Evolutionary conservation across 2,113 vertebrate genomes (phyloP).

Genomic region (Heterotilapia buettikoferi): DNA sequence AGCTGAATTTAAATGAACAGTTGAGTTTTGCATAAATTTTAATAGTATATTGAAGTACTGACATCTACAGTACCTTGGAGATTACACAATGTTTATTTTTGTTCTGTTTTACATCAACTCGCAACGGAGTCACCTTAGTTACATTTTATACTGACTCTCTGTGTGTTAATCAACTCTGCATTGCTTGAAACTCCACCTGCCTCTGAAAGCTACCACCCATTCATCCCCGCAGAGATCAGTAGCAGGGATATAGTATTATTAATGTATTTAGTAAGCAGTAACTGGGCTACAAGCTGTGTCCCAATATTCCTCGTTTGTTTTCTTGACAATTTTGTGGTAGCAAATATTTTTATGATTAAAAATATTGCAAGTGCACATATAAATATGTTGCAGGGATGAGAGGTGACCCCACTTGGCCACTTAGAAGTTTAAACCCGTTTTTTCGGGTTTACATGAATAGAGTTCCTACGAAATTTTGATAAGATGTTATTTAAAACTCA

Average conservation of each 20-base stretch:
- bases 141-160: not conserved
- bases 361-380: not conserved
- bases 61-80: not conserved
- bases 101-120: not conserved
- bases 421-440: not conserved
- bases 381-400: not conserved
- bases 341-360: not conserved
- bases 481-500: not conserved
- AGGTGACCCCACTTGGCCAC: not conserved
- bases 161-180: not conserved
- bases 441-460: not conserved
- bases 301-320: not conserved
- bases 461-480: not conserved
- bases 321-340: not conserved
- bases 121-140: rapidly evolving
- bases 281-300: not conserved
- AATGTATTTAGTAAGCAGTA: not conserved
- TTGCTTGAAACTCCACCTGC: not conserved
- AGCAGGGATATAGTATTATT: not conserved
- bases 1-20: not conserved
- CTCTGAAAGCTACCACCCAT: not conserved
- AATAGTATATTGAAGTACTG: not conserved
- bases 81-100: not conserved
- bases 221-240: not conserved
- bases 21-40: not conserved